Conservation (phyloP, 2,113 vertebrate genomes). For the Dasyprocta punctata region DNA sequence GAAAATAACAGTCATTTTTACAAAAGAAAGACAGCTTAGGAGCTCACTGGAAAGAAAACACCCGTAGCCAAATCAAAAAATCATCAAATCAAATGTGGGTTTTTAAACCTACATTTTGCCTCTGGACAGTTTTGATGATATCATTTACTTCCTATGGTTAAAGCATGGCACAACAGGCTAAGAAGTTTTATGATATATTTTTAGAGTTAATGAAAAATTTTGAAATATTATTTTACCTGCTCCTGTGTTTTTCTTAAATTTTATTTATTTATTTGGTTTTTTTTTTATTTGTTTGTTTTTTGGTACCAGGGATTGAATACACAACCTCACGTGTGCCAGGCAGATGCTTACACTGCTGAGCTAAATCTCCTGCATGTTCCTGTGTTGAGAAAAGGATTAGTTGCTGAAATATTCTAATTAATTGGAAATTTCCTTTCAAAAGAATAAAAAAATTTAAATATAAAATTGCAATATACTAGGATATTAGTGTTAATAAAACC, state of each 20-base stretch:
- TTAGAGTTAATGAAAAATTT: neutral
- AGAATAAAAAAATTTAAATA: neutral
- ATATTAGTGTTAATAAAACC: neutral
- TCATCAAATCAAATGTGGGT: neutral
- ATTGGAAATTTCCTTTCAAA: neutral
- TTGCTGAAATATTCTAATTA: constrained; percentile 21
- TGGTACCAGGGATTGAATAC: too few species aligned
- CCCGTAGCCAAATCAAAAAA: neutral
- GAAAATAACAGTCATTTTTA: neutral
- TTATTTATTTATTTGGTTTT: too few species aligned
- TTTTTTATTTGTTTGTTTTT: too few species aligned
- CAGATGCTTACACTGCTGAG: too few species aligned
- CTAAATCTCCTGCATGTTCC: too few species aligned
- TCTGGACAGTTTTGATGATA: constrained; percentile 12
- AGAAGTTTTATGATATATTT: neutral
- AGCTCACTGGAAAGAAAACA: neutral
- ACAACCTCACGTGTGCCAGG: too few species aligned
- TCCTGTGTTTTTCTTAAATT: neutral
- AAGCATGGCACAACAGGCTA: neutral
- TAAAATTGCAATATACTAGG: neutral
- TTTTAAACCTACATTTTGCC: neutral
- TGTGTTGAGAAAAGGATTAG: constrained; percentile 16
- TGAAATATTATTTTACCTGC: neutral
- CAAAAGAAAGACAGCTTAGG: neutral
- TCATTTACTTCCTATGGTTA: neutral